A percentile compares a stretch with the other conserved stretches of the same genome.
phyloP scores from a whole-genome alignment of 2,113 vertebrate species.

The Ageneiosus marmoratus region DNA sequence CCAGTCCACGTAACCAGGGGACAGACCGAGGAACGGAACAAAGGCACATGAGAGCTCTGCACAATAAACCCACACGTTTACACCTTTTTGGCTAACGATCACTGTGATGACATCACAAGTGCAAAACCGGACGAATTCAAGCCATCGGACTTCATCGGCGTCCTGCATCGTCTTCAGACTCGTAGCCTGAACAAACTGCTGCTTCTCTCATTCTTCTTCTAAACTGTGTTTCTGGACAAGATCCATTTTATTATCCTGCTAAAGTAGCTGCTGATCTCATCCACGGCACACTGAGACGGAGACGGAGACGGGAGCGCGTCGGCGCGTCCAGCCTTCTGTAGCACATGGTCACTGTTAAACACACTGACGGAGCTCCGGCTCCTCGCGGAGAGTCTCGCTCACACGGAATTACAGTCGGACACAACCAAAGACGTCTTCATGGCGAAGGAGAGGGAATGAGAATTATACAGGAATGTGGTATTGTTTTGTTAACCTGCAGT shows the following conservation, averaged over 20 bases:
- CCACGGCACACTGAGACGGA: background rate
- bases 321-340: constrained; percentile 5
- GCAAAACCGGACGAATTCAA: constrained; percentile 58
- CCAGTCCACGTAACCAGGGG: constrained; percentile 62
- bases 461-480: background rate
- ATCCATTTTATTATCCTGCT: background rate
- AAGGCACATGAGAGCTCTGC: constrained; percentile 34
- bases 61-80: constrained; percentile 44
- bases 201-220: constrained; percentile 10
- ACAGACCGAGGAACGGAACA: background rate
- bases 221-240: constrained; percentile 10
- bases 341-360: constrained; percentile 29
- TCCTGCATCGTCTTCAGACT: constrained; percentile 2
- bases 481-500: background rate
- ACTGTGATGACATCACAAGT: constrained; percentile 57
- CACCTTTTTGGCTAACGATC: constrained; percentile 43
- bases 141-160: constrained; percentile 50
- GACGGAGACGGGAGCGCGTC: background rate
- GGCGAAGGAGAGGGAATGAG: background rate
- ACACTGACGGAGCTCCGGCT: background rate
- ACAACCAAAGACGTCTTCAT: constrained; percentile 13
- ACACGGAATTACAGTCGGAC: background rate
- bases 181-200: constrained; percentile 19
- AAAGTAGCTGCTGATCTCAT: constrained; percentile 23
- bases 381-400: background rate